A percentile compares a stretch with the other conserved stretches of the same genome.
phyloP scores from a whole-genome alignment of 2,888 invertebrate species.

The Ommatoiulus sabulosus region DNA sequence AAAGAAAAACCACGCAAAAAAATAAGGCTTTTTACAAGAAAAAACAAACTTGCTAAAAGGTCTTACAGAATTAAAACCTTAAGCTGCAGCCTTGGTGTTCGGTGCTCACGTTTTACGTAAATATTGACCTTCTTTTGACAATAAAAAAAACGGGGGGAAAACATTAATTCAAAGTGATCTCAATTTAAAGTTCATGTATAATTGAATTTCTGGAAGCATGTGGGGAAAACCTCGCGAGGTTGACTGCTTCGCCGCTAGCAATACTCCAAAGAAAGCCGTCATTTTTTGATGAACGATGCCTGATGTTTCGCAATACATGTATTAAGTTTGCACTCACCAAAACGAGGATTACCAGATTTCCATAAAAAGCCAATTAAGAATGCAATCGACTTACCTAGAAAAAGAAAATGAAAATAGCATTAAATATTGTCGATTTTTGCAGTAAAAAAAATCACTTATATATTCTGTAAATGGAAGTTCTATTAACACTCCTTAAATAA shows the following conservation, averaged over 20 bases:
- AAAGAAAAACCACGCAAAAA: not conserved
- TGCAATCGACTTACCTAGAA: not conserved
- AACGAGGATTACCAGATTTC: not conserved
- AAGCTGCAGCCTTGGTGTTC: not conserved
- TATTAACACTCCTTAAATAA: too few relatives aligned
- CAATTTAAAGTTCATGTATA: too few relatives aligned
- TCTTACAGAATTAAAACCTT: not conserved
- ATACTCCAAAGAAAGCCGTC: too few relatives aligned
- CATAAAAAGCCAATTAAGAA: not conserved
- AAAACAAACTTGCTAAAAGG: not conserved
- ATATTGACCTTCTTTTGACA: not conserved
- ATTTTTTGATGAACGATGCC: too few relatives aligned
- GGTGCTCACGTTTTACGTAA: not conserved
- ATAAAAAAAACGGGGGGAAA: not conserved
- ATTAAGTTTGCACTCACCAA: not conserved
- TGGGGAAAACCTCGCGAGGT: not conserved
- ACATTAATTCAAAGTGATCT: too few relatives aligned
- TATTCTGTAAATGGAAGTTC: too few relatives aligned
- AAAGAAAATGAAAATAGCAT: not conserved
- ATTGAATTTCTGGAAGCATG: not conserved
- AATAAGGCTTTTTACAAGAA: not conserved
- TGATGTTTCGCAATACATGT: too few relatives aligned
- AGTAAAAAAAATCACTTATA: too few relatives aligned
- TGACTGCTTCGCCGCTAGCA: not conserved
- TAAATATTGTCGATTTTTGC: not conserved